Percentiles rank a stretch among this genome's conserved stretches.
These are phyloP conservation scores for Zophobas morio DNA, from an alignment of 1,140 invertebrate species.

Conservation along the genomic window DNA sequence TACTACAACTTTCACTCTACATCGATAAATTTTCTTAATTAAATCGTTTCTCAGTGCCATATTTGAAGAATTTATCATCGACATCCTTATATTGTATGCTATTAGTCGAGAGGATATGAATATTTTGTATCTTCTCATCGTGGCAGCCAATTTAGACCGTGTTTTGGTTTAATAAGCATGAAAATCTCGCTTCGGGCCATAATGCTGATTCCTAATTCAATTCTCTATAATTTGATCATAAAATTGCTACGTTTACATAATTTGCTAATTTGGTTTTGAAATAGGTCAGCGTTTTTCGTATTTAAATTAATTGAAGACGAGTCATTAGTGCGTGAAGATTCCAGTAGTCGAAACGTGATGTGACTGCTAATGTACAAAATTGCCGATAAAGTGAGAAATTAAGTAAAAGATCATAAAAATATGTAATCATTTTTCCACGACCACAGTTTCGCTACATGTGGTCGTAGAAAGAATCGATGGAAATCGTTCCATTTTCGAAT, in stretches of 20 bases:
- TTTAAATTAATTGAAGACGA: background rate
- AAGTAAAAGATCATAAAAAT: no score
- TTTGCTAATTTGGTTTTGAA: background rate
- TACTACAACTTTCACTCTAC: background rate
- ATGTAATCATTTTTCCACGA: no score
- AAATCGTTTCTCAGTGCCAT: constrained; percentile 1
- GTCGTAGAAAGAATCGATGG: no score
- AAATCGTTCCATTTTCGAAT: no score
- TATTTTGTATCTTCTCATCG: background rate
- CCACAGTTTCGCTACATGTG: no score
- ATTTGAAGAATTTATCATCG: constrained; percentile 4
- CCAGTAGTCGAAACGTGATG: no score
- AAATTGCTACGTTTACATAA: constrained; percentile 2
- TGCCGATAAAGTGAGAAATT: no score
- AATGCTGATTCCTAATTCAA: background rate
- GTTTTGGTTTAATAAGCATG: constrained; percentile 6
- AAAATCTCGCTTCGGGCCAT: background rate
- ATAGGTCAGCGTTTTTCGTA: background rate
- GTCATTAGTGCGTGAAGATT: no score
- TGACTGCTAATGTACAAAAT: no score
- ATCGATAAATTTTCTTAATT: constrained; percentile 13
- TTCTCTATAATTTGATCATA: background rate
- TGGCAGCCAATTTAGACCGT: constrained; percentile 6
- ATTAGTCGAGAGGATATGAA: background rate
- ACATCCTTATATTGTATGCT: background rate